Evolutionary conservation across 2,113 vertebrate genomes (phyloP), one percentile per base, ranked within the genome.

Genomic region (Otolemur garnettii): DNA sequence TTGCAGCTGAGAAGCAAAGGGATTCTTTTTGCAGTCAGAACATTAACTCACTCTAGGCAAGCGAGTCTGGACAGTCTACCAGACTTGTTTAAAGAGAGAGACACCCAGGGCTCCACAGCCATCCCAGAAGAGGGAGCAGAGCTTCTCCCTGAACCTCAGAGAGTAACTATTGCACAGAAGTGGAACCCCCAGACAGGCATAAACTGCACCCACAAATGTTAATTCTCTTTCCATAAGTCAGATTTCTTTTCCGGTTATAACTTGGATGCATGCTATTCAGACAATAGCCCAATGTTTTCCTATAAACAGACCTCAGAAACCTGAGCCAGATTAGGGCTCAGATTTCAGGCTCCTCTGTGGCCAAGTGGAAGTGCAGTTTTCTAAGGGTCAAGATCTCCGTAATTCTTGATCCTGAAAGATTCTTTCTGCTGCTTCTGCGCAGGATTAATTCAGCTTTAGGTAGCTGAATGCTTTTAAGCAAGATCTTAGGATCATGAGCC

Each of bases 1-100:
- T 89, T 21, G 64, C 82, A 38, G 69, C 57, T 89, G 42, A 92
- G 62, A 79, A 85, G 89, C 72, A 86, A 82, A 57, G 50, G 68
- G 6, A 87, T 68, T 91, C 90, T 81, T 74, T 24, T 62, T 92
- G 3, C 0, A 72, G 55, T 87, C 60, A 93, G 42, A 88, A 57
- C 7, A 74, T 28, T 53, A 95, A 69, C 5, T 19, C 59, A n/a
- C 53, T 93, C 87, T 59, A 89, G 42, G 30, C 33, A 18, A 94
- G 53, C 28, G 0, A 33, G 87, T 72, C 62, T 78, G 42, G 82
- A 88, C 79, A 90, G 87, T 17, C 26, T 60, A 7, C 14, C 14
- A n/a, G 50, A 57, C 68, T 30, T 0, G 18, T 59, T 82, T 53
- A 59, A 75, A 38, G 24, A 42, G 8, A 90, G 9, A 81, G 91